Evolutionary conservation across 2,888 invertebrate genomes (phyloP).

Genomic region (Macrosiphum euphorbiae): DNA sequence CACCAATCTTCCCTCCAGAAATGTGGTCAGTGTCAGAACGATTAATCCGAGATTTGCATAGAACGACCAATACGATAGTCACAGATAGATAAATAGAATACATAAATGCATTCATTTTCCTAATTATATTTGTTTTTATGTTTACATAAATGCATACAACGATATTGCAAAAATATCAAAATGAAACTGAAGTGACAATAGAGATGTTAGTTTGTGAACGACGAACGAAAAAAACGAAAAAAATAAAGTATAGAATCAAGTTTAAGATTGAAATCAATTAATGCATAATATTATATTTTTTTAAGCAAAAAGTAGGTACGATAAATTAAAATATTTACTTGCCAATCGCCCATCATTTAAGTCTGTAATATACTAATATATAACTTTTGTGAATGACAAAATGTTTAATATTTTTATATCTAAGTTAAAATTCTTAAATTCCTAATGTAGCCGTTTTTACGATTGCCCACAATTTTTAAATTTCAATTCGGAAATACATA

Average conservation of each 20-base stretch:
- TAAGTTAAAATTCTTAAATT: not conserved
- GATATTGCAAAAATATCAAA: not conserved
- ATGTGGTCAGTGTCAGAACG: not conserved
- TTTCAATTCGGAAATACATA: not conserved
- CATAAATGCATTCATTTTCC: not conserved
- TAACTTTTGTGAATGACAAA: not conserved
- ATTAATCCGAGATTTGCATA: not conserved
- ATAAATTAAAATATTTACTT: not conserved
- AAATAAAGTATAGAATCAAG: not conserved
- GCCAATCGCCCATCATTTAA: not conserved
- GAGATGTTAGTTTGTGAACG: not conserved
- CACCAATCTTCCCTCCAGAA: not conserved
- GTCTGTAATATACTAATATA: not conserved
- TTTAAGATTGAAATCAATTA: constrained; percentile 1
- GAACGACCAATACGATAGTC: not conserved
- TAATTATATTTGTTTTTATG: not conserved
- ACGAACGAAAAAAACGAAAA: not conserved
- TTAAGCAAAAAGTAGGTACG: not conserved
- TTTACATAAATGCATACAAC: not conserved
- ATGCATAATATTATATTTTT: not conserved
- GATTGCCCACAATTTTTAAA: not conserved
- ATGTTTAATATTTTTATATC: not conserved
- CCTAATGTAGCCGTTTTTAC: not conserved
- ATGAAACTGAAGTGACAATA: not conserved
- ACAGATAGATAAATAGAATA: not conserved